Base-by-base conservation (phyloP, 2,888 invertebrate species). In the Aphidius colemani region DNA sequence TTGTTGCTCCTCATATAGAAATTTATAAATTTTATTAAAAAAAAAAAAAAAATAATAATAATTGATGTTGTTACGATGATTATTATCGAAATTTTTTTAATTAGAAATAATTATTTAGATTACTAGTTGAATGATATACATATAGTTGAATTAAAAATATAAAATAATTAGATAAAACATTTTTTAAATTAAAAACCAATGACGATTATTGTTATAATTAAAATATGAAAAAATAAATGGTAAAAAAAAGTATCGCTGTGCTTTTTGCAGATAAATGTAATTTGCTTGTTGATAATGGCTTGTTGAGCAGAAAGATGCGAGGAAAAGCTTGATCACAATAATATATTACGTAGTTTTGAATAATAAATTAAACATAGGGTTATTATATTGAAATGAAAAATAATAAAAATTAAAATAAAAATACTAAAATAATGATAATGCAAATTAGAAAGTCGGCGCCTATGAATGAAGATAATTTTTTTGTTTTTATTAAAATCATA, bases 391-490 rank as follows among this genome's bases (percentile, higher is more conserved):
- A 44, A 8, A 59, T 59, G 11, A 51, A 51, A 44, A 10, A 44
- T 59, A 13, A 59, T 58, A 44, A 40, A 18, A 18, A 39, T 46
- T 7, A 51, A n/a, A 11, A 57, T 57, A 8, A 18, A 46, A 57
- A 30, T 5, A 30, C 5, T 5, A 39, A 49, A 62, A 63, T 30
- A 51, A 50, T 58, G 46, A 63, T 39, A 45, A 50, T 59, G 41
- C 48, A 49, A 61, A 56, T 66, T 61, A 59, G 58, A 70, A 70
- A 70, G 70, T 70, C 70, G 70, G 70, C 70, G 70, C 70, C 70
- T 70, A 70, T 66, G 68, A 68, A 67, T 67, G 67, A 63, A 65
- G 66, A 61, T 48, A 7, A 41, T 46, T 59, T 11, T 39, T 30
- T 30, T 30, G 0, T 30, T 30, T 30, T 30, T 13, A 13, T 45